Conservation (phyloP, 2,797 vertebrate genomes). For the Dendrocincla fuliginosa region DNA sequence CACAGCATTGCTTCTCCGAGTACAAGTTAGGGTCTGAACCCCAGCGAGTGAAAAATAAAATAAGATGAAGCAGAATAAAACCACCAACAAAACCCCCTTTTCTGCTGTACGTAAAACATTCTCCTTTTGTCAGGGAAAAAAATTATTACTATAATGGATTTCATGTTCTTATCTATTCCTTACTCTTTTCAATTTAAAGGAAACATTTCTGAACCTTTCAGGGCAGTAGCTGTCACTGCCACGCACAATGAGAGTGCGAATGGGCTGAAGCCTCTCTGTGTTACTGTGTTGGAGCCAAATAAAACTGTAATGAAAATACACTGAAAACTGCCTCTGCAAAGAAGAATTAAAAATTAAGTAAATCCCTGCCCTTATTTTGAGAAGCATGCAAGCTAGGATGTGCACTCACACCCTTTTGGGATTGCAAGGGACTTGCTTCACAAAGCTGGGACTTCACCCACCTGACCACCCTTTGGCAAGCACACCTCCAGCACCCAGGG, state of each 20-base stretch:
- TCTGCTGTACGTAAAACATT: background rate
- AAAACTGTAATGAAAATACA: background rate
- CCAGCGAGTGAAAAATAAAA: background rate
- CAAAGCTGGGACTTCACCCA: background rate
- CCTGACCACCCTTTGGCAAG: rapidly evolving
- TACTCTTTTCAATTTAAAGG: slow-evolving; percentile 52
- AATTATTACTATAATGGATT: slow-evolving; percentile 47
- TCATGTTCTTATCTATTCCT: slow-evolving; percentile 45
- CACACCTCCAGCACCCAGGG: background rate
- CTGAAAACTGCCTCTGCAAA: background rate
- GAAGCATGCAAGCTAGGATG: background rate
- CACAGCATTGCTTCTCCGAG: background rate
- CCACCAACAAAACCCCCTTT: background rate
- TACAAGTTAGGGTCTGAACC: background rate
- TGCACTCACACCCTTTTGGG: background rate
- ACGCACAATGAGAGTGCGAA: background rate
- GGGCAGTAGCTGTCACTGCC: slow-evolving; percentile 16
- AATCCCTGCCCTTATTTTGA: background rate
- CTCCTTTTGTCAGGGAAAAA: slow-evolving; percentile 9
- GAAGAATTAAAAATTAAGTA: background rate
- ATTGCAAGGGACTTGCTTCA: background rate
- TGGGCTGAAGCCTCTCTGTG: background rate
- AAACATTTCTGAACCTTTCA: slow-evolving; percentile 38
- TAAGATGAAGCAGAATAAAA: slow-evolving; percentile 17
- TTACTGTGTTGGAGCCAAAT: background rate